Evolutionary conservation across 2,113 vertebrate species (phyloP), one percentile per base, ranked within the genome.

Genomic region (Pteruthius melanotis): DNA sequence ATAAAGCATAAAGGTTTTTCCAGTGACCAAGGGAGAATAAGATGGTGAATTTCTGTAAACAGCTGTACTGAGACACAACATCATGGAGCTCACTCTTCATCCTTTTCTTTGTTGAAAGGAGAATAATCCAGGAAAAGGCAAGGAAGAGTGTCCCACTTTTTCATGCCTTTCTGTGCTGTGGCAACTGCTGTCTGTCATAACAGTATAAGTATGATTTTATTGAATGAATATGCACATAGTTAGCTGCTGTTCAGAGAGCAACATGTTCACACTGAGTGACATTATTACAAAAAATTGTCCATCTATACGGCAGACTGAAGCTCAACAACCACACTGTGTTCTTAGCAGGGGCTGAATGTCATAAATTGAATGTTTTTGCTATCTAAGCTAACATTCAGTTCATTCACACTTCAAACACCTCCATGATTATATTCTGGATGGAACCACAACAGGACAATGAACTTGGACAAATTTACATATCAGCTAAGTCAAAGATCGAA

Each of bases 11-110:
- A 77, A 23, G 11, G 0, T 71, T 82, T 87, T 54, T 6, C 24
- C 66, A 37, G 20, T 54, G 50, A 71, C 18, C 4, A 1, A 11
- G 7, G 3, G 33, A 70, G 19, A 0, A 0, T 18, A 13, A 84
- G 28, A 18, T 1, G 0, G 7, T 42, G 31, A 33, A 63, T 74
- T 87, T 87, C 35, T 79, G 33, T 30, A 71, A 87, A 63, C 14
- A 87, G 3, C 6, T 77, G 22, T 47, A 21, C 45, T 74, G 47
- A 81, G 22, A 53, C 42, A 44, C 21, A 31, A 3, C 5, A 6
- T 50, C 13, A 31, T 11, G 5, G 15, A 45, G 2, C 2, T 60
- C 30, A 21, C 40, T 52, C 35, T 81, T 65, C 37, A 59, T 30
- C 13, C 18, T 56, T 15, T 68, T 69, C 26, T 76, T 35, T 12